A percentile compares a stretch with the other conserved stretches of the same genome.
phyloP scores from a whole-genome alignment of 2,113 vertebrate genomes.

The Opisthocomus hoazin region DNA sequence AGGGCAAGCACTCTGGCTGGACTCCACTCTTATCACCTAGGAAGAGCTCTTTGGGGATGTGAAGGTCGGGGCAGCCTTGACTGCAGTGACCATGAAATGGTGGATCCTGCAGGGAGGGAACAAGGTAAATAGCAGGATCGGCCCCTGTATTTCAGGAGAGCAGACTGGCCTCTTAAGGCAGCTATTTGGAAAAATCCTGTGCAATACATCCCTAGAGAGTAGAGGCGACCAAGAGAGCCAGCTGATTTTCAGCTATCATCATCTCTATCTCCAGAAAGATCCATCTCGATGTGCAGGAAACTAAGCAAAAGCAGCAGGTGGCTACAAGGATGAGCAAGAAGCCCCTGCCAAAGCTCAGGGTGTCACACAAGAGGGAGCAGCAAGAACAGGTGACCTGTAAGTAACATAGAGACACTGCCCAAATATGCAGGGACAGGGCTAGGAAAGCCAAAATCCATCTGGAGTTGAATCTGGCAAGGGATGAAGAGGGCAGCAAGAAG shows the following conservation, averaged over 20 bases:
- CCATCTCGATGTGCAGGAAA: not conserved
- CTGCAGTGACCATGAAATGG: not conserved
- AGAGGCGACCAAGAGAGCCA: not conserved
- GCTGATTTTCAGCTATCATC: not conserved
- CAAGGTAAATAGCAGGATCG: not conserved
- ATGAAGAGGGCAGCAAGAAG: not conserved
- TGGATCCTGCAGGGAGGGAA: not conserved
- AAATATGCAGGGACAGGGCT: not conserved
- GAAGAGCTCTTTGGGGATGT: not conserved
- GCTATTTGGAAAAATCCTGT: not conserved
- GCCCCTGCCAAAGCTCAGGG: not conserved
- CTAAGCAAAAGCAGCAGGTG: not conserved
- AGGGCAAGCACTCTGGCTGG: not conserved
- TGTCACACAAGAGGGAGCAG: not conserved
- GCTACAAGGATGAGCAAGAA: not conserved
- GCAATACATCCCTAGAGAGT: not conserved
- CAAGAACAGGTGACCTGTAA: not conserved
- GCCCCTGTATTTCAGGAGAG: not conserved
- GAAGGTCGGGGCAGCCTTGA: not conserved
- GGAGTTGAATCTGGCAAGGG: not conserved
- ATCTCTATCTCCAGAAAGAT: not conserved
- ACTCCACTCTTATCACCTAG: not conserved
- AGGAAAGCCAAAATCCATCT: not conserved
- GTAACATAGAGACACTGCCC: not conserved
- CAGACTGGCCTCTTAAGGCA: not conserved